These are phyloP conservation scores for Diachasmimorpha longicaudata DNA, from an alignment of 1,140 invertebrate species.

Conservation along the genomic window DNA sequence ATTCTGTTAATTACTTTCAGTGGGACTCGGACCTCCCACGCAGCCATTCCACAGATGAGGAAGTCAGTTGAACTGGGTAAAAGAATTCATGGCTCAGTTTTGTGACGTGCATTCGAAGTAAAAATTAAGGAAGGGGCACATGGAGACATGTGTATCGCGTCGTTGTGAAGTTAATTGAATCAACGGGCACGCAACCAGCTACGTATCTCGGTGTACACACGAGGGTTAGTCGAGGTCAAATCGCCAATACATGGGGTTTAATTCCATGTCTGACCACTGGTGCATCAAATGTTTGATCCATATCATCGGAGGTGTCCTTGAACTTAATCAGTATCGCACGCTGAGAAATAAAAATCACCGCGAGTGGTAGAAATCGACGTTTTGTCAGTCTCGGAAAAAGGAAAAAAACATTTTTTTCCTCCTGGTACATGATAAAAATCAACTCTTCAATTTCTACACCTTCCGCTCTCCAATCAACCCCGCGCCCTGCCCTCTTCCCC, in stretches of 20 bases:
- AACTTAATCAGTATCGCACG: background rate
- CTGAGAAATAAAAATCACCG: background rate
- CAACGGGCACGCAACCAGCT: conserved; percentile 52
- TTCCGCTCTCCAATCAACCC: too few species aligned
- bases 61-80: background rate
- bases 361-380: too few species aligned
- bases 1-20: background rate
- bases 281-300: background rate
- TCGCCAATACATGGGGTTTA: conserved; percentile 52
- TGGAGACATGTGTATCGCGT: conserved; percentile 34
- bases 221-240: conserved; percentile 55
- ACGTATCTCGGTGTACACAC: conserved; percentile 45
- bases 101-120: background rate
- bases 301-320: background rate
- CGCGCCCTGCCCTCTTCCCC: background rate
- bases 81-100: background rate
- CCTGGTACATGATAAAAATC: background rate
- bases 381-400: too few species aligned
- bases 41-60: background rate
- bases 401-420: too few species aligned
- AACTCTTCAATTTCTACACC: background rate
- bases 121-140: conserved; percentile 1
- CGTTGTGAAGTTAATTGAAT: conserved; percentile 54
- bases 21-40: background rate
- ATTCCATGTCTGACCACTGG: conserved; percentile 40